Evolutionary conservation across 2,113 vertebrate genomes (phyloP).

Genomic region (Struthidea cinerea): DNA sequence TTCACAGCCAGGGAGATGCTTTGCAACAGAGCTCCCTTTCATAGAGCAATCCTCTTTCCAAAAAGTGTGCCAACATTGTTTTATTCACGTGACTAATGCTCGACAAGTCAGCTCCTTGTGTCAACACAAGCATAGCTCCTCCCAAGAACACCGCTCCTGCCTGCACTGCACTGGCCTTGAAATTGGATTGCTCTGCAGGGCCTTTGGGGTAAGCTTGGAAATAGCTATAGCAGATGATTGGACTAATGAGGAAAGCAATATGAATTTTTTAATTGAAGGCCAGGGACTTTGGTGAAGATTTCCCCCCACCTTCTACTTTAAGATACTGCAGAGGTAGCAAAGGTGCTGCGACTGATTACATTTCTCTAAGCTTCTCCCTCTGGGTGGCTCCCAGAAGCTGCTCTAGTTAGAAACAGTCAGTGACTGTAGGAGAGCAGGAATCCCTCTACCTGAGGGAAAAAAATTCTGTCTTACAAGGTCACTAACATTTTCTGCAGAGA

Average conservation of each 20-base stretch:
- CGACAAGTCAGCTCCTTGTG: not conserved
- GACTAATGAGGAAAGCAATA: constrained; percentile 33
- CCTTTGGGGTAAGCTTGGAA: not conserved
- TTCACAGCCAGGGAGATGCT: not conserved
- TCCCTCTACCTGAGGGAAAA: not conserved
- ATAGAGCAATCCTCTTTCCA: not conserved
- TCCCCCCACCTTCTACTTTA: not conserved
- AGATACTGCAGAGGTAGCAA: not conserved
- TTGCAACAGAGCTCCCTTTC: constrained; percentile 3
- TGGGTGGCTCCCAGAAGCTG: not conserved
- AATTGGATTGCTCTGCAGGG: not conserved
- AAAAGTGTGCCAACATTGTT: not conserved
- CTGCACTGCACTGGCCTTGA: not conserved
- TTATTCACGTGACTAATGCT: not conserved
- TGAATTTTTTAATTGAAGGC: constrained; percentile 28
- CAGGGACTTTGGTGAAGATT: not conserved
- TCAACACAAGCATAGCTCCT: not conserved
- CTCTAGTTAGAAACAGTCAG: not conserved
- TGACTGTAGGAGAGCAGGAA: not conserved
- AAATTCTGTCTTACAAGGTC: not conserved
- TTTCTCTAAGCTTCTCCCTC: not conserved
- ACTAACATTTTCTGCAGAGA: not conserved
- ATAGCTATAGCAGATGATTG: not conserved
- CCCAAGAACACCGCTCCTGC: rapidly evolving
- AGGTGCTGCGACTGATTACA: not conserved